Evolutionary conservation across 2,888 invertebrate genomes (phyloP), one percentile per base, ranked within the genome.

Genomic region (Drosophila atripex): DNA sequence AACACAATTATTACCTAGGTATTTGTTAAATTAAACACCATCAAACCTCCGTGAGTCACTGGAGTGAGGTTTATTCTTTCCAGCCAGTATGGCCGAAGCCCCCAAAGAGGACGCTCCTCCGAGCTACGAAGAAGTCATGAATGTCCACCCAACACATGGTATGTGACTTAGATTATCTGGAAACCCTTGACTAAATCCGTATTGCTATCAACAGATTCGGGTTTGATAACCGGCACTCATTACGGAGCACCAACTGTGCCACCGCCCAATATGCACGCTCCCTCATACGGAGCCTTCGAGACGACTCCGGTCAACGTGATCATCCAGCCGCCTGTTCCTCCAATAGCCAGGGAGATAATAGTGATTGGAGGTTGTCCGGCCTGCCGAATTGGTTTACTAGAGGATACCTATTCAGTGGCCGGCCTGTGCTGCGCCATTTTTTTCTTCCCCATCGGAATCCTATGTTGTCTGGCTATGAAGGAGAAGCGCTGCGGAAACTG

Each of bases 401-500:
- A 97, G 92, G 97, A 97, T 82, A 96, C 97, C 88, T 97, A 95
- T 91, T 95, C 97, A 0, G 96, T 96, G 85, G 93, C 96, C 46
- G 98, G 97, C 60, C 93, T 98, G 12, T 92, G 95, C 58, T 97
- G 97, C 91, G 90, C 91, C 18, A 87, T 90, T 41, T 75, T 86
- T n/a, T 90, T 88, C 63, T 98, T 98, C 89, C 98, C 98, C 0
- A 54, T 97, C 38, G 98, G 98, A 32, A 94, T 98, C 71, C 91
- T 98, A 8, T 97, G 97, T 90, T 98, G 98, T 90, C 92, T 98
- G 52, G 94, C 96, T 32, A 93, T 97, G 91, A 95, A 95, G 87
- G 96, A 97, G 88, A 94, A 95, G 83, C 94, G 96, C 77, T 98
- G 98, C 91, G 94, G 95, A 1, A 97, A 97, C 91, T 98, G 98